Evolutionary conservation across 2,888 invertebrate genomes (phyloP), one percentile per base, ranked within the genome.

Genomic region (Himalopsyche japonica): DNA sequence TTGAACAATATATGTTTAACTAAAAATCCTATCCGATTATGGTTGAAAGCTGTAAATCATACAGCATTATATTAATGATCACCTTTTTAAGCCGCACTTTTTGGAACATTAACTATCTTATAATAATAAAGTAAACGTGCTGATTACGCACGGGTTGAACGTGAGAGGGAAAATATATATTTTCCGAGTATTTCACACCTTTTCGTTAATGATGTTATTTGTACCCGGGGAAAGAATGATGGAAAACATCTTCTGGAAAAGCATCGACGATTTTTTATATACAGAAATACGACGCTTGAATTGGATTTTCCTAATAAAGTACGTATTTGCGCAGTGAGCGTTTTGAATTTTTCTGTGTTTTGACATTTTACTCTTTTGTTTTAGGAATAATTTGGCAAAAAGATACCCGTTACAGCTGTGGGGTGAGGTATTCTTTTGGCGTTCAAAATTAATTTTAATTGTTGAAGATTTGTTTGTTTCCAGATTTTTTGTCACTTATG

Each of bases 121-220:
- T 20, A 20, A 57, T 20, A 57, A 57, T 20, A 57, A 20, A 57
- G 24, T 57, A 57, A 57, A 57, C 20, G 24, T 57, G 57, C 57
- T 57, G 57, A 57, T 57, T 57, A 24, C 57, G 57, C 57, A 57
- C 8, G 57, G 57, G 57, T 57, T 76, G 30, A 76, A n/a, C n/a
- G 24, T 32, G 27, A 30, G 34, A 43, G 37, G 24, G 64, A 78
- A 57, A 57, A 82, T 57, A 24, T n/a, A n/a, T 82, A 57, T 20
- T 20, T 20, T 48, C 76, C 37, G 47, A 34, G 78, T 49, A 47
- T 82, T 82, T 82, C 76, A 57, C 82, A 78, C 82, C 82, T 78
- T 37, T 43, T 30, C 82, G 57, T 57, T 82, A 82, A 82, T 82
- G 57, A 81, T 76, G 70, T 64, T 76, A 15, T 76, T 76, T 76